Conservation (phyloP, 35 echinoderm and acorn worm genomes). For the Amphiura filiformis region DNA sequence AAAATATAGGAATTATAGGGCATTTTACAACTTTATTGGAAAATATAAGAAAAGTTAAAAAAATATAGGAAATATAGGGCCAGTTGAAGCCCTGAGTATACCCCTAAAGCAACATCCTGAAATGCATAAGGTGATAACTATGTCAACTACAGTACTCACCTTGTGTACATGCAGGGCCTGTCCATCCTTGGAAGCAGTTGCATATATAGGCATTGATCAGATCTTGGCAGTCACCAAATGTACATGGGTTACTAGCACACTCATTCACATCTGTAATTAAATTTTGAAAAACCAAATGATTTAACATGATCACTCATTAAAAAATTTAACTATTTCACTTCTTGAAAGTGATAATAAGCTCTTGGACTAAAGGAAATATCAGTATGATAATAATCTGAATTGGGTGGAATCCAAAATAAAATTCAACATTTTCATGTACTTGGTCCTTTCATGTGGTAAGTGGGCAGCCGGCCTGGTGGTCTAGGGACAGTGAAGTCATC, state of each 20-base stretch:
- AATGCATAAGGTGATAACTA: neutral
- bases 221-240: conserved; percentile 49
- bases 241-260: conserved; percentile 58
- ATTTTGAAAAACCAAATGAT: neutral
- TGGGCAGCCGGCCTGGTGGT: too few species aligned
- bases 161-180: conserved; percentile 35
- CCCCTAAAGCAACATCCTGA: too few species aligned
- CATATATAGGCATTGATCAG: conserved; percentile 30
- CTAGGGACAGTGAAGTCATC: too few species aligned
- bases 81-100: too few species aligned
- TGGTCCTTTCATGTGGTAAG: too few species aligned
- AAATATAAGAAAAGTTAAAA: too few species aligned
- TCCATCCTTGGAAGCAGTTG: conserved; percentile 38
- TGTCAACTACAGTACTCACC: conserved; percentile 33
- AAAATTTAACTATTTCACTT: neutral
- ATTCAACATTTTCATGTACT: too few species aligned
- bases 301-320: neutral
- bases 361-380: neutral
- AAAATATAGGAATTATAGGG: too few species aligned
- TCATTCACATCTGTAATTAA: conserved; percentile 52
- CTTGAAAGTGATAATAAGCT: neutral
- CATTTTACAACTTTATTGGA: too few species aligned
- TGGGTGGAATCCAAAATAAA: too few species aligned
- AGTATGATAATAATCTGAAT: too few species aligned
- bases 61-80: too few species aligned